Percentiles rank a stretch among this genome's conserved stretches.
Conservation (phyloP, 2,888 invertebrate species). For the Spicauda simplicius region DNA sequence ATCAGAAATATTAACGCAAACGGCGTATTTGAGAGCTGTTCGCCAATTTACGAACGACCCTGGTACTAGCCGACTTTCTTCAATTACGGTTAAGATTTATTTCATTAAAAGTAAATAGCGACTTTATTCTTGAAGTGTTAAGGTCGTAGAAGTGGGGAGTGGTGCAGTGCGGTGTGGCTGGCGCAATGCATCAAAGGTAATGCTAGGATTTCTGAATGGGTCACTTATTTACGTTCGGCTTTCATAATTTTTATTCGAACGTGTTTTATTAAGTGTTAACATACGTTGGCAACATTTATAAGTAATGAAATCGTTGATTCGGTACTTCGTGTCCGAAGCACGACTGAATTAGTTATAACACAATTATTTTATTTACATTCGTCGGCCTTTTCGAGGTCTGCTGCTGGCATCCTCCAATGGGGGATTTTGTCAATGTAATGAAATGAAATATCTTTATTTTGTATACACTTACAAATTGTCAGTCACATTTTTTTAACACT, state of each 20-base stretch:
- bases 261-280: too few species aligned
- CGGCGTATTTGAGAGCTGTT: conserved; percentile 11
- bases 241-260: neutral
- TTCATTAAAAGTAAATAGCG: conserved; percentile 40
- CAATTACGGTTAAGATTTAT: conserved; percentile 35
- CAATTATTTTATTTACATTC: too few species aligned
- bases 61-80: conserved; percentile 27
- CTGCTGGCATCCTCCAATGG: too few species aligned
- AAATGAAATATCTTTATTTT: too few species aligned
- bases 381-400: too few species aligned
- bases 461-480: too few species aligned
- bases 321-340: too few species aligned
- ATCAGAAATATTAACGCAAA: conserved; percentile 10
- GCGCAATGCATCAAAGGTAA: conserved; percentile 54
- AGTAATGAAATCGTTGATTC: too few species aligned
- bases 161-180: conserved; percentile 49
- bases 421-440: too few species aligned
- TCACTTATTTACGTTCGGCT: conserved; percentile 23
- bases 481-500: too few species aligned
- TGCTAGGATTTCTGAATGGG: conserved; percentile 42
- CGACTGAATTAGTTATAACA: too few species aligned
- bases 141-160: conserved; percentile 42
- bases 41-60: conserved; percentile 22
- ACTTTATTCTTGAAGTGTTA: conserved; percentile 42
- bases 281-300: too few species aligned